Conservation (phyloP, 2,888 invertebrate species). For the Amphipyra tragopoginis region DNA sequence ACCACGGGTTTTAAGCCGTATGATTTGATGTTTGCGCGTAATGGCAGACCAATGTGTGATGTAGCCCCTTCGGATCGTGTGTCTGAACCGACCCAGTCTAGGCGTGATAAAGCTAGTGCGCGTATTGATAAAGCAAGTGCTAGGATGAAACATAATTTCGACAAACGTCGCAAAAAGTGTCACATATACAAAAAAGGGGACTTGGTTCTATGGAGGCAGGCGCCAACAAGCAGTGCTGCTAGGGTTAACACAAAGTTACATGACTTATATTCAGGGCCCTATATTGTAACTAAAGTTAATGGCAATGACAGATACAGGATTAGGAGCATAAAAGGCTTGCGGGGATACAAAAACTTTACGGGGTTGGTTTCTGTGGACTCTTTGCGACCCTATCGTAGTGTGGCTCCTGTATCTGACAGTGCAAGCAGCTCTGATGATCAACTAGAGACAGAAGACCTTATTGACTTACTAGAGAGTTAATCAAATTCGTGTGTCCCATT, state of each 20-base stretch:
- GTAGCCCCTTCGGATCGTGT: neutral
- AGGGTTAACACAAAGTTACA: constrained; percentile 32
- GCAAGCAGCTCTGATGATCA: no score
- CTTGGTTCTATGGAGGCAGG: constrained; percentile 18
- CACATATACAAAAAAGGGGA: constrained; percentile 16
- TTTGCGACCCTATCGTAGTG: no score
- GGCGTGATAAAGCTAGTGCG: neutral
- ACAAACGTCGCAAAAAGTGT: constrained; percentile 9
- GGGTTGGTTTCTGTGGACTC: no score
- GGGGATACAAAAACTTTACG: no score
- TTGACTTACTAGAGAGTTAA: no score
- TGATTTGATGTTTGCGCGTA: neutral
- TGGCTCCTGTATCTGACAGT: no score
- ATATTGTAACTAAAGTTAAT: constrained; percentile 50
- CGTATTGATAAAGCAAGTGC: neutral
- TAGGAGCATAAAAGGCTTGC: no score
- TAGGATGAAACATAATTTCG: constrained; percentile 17
- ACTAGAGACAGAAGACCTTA: no score
- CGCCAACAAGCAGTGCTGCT: constrained; percentile 2
- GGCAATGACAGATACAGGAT: no score
- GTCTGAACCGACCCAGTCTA: neutral
- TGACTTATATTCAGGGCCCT: constrained; percentile 57
- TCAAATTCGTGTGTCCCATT: constrained; percentile 10
- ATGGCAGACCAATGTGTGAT: neutral
- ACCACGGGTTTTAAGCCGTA: neutral